Percentiles rank a stretch among this genome's conserved stretches.
Conservation (phyloP, 2,797 vertebrate genomes). For the Lacerta agilis region DNA sequence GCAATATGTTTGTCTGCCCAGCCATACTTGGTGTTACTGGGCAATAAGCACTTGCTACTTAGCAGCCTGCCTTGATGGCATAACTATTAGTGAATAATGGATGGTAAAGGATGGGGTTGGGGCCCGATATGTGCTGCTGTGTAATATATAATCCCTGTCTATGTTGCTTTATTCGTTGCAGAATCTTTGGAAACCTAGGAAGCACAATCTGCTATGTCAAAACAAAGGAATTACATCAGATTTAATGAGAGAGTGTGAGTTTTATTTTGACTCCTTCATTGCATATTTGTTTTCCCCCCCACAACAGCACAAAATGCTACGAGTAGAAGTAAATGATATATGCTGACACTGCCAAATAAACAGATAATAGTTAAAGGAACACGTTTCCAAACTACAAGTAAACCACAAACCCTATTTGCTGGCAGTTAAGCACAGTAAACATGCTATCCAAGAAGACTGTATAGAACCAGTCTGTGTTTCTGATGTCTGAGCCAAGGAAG, state of each 20-base stretch:
- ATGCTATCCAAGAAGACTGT: neutral
- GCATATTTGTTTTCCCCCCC: neutral
- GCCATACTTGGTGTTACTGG: neutral
- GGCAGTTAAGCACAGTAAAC: no score
- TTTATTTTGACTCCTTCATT: constrained; percentile 11
- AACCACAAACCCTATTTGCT: neutral
- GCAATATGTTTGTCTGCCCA: neutral
- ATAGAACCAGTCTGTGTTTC: neutral
- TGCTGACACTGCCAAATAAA: neutral
- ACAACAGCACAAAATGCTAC: constrained; percentile 10
- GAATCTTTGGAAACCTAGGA: constrained; percentile 33
- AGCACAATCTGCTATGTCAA: neutral
- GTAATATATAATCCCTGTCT: neutral
- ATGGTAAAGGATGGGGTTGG: neutral
- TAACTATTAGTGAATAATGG: neutral
- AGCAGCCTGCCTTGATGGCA: neutral
- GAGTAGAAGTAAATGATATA: neutral
- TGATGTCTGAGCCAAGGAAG: neutral
- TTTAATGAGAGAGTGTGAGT: constrained; percentile 20
- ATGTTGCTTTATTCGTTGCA: constrained; percentile 11
- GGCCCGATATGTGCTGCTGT: neutral
- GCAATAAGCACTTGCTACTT: neutral
- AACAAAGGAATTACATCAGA: neutral
- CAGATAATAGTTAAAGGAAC: neutral
- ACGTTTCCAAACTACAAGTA: neutral